Evolutionary conservation across 2,888 invertebrate species (phyloP).

Genomic region (Eupithecia exiguata): DNA sequence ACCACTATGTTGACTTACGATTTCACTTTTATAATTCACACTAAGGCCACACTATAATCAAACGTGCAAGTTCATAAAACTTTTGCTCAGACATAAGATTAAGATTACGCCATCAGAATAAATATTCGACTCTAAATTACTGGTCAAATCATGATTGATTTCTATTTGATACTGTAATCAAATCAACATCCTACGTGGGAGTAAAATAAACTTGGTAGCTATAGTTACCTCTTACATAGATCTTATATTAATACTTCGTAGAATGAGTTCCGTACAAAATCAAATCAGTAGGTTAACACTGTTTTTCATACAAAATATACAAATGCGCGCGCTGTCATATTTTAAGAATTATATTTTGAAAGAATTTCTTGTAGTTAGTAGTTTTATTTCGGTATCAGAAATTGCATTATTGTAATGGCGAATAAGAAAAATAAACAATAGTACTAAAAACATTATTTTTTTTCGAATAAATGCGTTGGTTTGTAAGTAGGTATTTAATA

Average conservation of each 20-base stretch:
- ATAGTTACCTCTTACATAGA: conserved; percentile 11
- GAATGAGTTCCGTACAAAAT: conserved; percentile 29
- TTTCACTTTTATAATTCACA: neutral
- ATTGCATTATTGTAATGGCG: too few relatives aligned
- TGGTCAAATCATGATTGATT: conserved; percentile 46
- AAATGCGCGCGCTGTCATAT: conserved; percentile 1
- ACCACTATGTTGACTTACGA: neutral
- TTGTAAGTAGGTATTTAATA: too few relatives aligned
- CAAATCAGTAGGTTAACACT: neutral
- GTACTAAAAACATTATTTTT: too few relatives aligned
- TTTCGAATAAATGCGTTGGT: too few relatives aligned
- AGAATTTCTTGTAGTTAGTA: neutral
- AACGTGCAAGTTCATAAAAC: conserved; percentile 16
- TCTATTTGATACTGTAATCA: conserved; percentile 46
- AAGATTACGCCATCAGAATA: conserved; percentile 26
- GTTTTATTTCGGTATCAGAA: too few relatives aligned
- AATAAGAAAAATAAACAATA: too few relatives aligned
- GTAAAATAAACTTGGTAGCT: conserved; percentile 20
- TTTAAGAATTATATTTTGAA: neutral
- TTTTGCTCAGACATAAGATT: conserved; percentile 27
- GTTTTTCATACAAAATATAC: conserved; percentile 19
- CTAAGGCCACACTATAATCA: neutral
- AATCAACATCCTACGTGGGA: conserved; percentile 37
- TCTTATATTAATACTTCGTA: conserved; percentile 11
- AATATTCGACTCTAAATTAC: conserved; percentile 22